Evolutionary conservation across 2,113 vertebrate genomes (phyloP).

Genomic region (Pollachius pollachius): DNA sequence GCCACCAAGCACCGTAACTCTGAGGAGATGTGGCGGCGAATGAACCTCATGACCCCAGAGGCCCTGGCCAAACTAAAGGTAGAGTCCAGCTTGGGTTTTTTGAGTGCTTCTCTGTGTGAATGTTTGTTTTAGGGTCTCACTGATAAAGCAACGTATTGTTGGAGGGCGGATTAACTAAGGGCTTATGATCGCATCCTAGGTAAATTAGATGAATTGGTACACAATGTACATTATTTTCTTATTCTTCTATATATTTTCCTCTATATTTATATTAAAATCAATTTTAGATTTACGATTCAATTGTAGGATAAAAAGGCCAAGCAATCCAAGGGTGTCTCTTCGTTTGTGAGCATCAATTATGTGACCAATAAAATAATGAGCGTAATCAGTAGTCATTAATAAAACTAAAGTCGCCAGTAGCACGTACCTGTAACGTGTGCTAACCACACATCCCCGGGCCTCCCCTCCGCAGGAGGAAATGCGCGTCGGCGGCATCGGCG

Average conservation of each 20-base stretch:
- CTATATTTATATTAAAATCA: not conserved
- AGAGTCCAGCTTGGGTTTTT: constrained; percentile 24
- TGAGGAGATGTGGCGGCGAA: constrained; percentile 96
- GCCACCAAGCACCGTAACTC: constrained; percentile 98
- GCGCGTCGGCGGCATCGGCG: constrained; percentile 82
- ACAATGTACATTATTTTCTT: not conserved
- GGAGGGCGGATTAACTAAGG: too few relatives aligned
- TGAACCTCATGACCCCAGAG: constrained; percentile 98
- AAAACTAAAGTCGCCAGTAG: too few relatives aligned
- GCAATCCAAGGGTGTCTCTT: too few relatives aligned
- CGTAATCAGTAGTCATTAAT: too few relatives aligned
- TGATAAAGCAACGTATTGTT: too few relatives aligned
- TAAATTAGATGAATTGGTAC: not conserved
- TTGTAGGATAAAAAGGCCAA: too few relatives aligned
- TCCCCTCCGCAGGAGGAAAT: constrained; percentile 81
- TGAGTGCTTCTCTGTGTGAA: too few relatives aligned
- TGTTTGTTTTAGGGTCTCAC: too few relatives aligned
- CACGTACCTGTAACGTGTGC: too few relatives aligned
- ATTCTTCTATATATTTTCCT: not conserved
- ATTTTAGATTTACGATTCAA: not conserved
- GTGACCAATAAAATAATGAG: too few relatives aligned
- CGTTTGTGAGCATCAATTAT: too few relatives aligned
- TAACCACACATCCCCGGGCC: not conserved
- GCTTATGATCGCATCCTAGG: too few relatives aligned
- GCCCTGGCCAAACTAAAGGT: constrained; percentile 90